Evolutionary conservation across 2,888 invertebrate species (phyloP).

Genomic region (Leucophora obtusa): DNA sequence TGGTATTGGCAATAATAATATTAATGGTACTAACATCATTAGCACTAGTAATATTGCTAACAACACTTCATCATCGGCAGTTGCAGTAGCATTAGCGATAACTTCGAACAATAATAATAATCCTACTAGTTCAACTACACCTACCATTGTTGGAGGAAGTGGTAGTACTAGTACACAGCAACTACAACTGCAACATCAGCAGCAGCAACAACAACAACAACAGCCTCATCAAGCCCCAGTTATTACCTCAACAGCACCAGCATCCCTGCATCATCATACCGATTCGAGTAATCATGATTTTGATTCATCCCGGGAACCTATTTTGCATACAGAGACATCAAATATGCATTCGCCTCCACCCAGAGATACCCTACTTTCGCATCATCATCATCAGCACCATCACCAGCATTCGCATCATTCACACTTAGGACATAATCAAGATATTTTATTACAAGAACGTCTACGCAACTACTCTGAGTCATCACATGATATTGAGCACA

Average conservation of each 20-base stretch:
- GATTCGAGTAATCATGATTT: constrained; percentile 78
- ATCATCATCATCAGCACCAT: constrained; percentile 62
- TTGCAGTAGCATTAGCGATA: constrained; percentile 42
- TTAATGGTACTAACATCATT: constrained; percentile 39
- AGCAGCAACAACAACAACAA: constrained; percentile 65
- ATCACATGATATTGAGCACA: constrained; percentile 78
- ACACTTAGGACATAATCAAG: constrained; percentile 71
- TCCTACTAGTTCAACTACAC: constrained; percentile 69
- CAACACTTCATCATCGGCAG: constrained; percentile 27
- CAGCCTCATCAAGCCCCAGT: constrained; percentile 78
- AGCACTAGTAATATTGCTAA: constrained; percentile 52
- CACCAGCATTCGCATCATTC: constrained; percentile 67
- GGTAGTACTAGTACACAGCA: constrained; percentile 46
- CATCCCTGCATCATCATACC: constrained; percentile 75
- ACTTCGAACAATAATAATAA: constrained; percentile 62
- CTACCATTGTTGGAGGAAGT: constrained; percentile 46
- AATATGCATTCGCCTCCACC: constrained; percentile 76
- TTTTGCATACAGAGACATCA: constrained; percentile 75
- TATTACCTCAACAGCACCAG: constrained; percentile 77
- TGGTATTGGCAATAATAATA: constrained; percentile 44
- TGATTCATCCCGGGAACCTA: constrained; percentile 76
- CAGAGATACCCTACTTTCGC: constrained; percentile 70
- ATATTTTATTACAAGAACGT: constrained; percentile 73
- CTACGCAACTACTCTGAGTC: constrained; percentile 78
- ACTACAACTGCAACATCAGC: constrained; percentile 69